Evolutionary conservation across 2,888 invertebrate species (phyloP).

Genomic region (Coronaproctus castanopsis): DNA sequence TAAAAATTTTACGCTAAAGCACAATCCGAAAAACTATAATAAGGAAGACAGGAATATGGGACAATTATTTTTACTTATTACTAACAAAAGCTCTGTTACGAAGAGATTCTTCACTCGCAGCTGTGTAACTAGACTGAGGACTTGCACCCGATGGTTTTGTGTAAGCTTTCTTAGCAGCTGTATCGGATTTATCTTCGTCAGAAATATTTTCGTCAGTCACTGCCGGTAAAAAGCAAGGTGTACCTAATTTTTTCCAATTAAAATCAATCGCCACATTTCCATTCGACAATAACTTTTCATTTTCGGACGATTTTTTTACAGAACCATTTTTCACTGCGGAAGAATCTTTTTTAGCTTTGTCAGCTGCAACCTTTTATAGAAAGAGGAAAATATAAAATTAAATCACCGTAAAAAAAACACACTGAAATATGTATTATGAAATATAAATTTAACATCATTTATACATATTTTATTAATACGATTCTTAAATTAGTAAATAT

Average conservation of each 20-base stretch:
- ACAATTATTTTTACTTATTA: conserved; percentile 12
- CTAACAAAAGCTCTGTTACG: conserved; percentile 16
- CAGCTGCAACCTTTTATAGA: too few species aligned
- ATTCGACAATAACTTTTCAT: not conserved
- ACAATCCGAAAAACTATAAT: too few species aligned
- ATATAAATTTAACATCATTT: too few species aligned
- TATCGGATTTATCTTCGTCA: not conserved
- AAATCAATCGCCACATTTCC: not conserved
- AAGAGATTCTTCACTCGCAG: conserved; percentile 12
- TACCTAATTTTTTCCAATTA: conserved; percentile 9
- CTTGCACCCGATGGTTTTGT: conserved; percentile 7
- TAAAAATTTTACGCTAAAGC: too few species aligned
- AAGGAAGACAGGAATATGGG: not conserved
- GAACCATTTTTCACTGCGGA: not conserved
- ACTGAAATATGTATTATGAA: too few species aligned
- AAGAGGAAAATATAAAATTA: too few species aligned
- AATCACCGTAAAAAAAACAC: too few species aligned
- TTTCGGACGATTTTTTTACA: not conserved
- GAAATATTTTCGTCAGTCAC: conserved; percentile 14
- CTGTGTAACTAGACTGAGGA: conserved; percentile 12
- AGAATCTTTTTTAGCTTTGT: not conserved
- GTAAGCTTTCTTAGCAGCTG: conserved; percentile 8
- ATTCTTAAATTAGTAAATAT: too few species aligned
- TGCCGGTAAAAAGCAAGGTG: conserved; percentile 16
- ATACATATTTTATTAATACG: too few species aligned